Evolutionary conservation across 2,888 invertebrate species (phyloP), one percentile per base, ranked within the genome.

Genomic region (Cosmia pyralina): DNA sequence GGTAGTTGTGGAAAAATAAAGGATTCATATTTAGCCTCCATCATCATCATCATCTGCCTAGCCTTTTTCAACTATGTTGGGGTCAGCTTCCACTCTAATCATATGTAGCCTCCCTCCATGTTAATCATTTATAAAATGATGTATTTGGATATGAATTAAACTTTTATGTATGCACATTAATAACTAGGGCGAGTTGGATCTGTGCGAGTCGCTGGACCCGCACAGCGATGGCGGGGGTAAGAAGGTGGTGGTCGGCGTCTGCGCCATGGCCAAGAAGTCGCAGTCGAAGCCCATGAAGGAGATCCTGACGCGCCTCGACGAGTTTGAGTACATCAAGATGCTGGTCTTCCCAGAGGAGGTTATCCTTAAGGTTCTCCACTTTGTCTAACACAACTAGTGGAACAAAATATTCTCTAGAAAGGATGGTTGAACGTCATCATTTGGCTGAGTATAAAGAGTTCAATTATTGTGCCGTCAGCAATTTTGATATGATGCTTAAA

Each of bases 181-280:
- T 59, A 63, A 63, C 34, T 69, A 98, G 98, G 98, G 98, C 85
- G 98, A 98, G 92, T 97, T 98, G 94, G 98, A 98, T 92, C 96
- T 98, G 92, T 98, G 96, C 78, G 98, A 98, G 91, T 96, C 97
- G 4, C 92, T 97, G 91, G 97, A 97, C 83, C 96, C 96, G 22
- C 96, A 97, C 84, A 96, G 96, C 85, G 97, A 97, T 95, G 96
- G 97, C 96, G 92, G 94, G 75, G 98, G 98, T 89, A 98, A 98
- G 94, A 98, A 99, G 91, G 99, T 99, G 88, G 97, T 99, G 92
- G 99, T 99, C 88, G 99, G 99, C 81, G 98, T 99, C 77, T 99
- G 99, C 96, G 99, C 99, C 86, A 99, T 99, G 99, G 98, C 98
- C 90, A 99, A 99, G 96, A 99, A 99, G 95, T 99, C 99, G 53